Evolutionary conservation across 2,888 invertebrate genomes (phyloP).

Genomic region (Torymus auratus): DNA sequence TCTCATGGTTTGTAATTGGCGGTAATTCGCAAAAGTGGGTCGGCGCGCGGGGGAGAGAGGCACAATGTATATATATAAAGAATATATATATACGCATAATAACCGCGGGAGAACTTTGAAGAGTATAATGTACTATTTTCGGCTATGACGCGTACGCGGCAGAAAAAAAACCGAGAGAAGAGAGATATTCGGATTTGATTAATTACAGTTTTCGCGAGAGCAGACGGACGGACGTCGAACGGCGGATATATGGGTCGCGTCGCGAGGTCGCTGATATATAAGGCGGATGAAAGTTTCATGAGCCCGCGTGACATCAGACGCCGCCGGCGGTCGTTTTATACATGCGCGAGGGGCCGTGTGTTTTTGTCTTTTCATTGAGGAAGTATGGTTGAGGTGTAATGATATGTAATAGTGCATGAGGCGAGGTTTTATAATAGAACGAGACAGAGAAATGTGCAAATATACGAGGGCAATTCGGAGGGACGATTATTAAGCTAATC

Average conservation of each 20-base stretch:
- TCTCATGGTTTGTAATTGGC: constrained; percentile 34
- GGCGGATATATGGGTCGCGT: constrained; percentile 45
- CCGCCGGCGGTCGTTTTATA: constrained; percentile 1
- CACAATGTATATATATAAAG: no score
- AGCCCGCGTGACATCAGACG: constrained; percentile 19
- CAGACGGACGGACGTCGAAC: neutral
- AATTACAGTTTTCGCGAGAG: constrained; percentile 63
- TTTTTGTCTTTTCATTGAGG: no score
- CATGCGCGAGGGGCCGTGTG: no score
- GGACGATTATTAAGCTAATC: no score
- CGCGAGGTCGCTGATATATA: neutral
- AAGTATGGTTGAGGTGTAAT: no score
- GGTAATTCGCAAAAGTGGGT: constrained; percentile 57
- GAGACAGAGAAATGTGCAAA: no score
- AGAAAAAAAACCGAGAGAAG: neutral
- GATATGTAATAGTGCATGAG: no score
- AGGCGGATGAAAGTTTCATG: constrained; percentile 43
- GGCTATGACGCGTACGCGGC: constrained; percentile 63
- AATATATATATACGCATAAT: no score
- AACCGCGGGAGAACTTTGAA: constrained; percentile 48
- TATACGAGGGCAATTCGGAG: no score
- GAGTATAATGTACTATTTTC: constrained; percentile 68
- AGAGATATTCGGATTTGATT: constrained; percentile 64
- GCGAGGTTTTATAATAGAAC: no score
- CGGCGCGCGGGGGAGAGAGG: constrained; percentile 12